Evolutionary conservation across 2,797 vertebrate species (phyloP).

Genomic region (Crypturellus tataupa): DNA sequence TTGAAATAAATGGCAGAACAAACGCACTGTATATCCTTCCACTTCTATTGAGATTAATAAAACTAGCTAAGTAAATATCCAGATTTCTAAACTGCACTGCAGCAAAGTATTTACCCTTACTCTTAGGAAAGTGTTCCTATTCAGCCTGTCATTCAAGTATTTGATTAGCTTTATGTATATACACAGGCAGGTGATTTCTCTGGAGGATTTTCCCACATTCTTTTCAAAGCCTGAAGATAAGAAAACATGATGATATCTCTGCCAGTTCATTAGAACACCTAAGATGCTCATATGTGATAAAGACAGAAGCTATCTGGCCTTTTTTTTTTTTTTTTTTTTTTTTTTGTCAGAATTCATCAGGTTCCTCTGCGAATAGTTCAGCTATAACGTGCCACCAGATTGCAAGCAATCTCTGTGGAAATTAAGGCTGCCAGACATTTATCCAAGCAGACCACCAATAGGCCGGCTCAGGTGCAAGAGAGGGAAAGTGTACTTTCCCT

Average conservation of each 20-base stretch:
- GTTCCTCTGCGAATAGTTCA: not conserved
- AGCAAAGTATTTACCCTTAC: not conserved
- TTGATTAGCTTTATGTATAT: not conserved
- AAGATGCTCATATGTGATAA: not conserved
- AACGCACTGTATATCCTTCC: not conserved
- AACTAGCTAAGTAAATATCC: not conserved
- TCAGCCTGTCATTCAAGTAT: not conserved
- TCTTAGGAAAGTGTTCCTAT: not conserved
- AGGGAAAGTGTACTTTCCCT: not conserved
- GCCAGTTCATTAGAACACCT: not conserved
- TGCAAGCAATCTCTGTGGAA: not conserved
- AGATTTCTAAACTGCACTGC: not conserved
- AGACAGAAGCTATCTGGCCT: not conserved
- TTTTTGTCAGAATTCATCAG: not conserved
- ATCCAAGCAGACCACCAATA: not conserved
- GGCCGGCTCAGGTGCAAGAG: not conserved
- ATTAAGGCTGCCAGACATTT: not conserved
- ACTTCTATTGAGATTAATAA: not conserved
- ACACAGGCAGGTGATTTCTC: not conserved
- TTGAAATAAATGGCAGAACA: not conserved
- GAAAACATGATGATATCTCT: not conserved
- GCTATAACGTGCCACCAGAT: not conserved
- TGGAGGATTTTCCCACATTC: not conserved
- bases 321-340: not conserved
- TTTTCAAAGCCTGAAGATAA: not conserved